Evolutionary conservation across 2,888 invertebrate species (phyloP).

Genomic region (Pyrrhosoma nymphula): DNA sequence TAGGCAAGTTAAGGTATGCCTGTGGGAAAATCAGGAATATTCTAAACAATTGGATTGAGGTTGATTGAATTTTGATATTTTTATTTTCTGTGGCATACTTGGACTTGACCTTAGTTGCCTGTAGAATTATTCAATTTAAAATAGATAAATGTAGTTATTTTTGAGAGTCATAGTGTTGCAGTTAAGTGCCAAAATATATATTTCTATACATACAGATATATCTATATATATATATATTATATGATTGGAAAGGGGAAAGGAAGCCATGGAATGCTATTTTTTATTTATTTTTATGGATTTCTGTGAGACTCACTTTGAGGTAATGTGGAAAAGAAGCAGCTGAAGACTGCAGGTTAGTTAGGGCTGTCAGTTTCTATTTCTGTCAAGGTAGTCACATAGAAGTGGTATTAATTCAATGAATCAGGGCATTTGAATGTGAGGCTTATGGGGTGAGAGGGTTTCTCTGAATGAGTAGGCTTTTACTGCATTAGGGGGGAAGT

Average conservation of each 20-base stretch:
- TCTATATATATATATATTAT: conserved; percentile 32
- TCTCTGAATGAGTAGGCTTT: conserved; percentile 29
- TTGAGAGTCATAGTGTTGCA: conserved; percentile 58
- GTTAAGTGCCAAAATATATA: conserved; percentile 54
- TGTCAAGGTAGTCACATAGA: conserved; percentile 52
- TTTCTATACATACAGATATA: conserved; percentile 36
- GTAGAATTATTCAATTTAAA: conserved; percentile 47
- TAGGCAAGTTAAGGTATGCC: conserved; percentile 66
- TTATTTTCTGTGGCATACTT: conserved; percentile 6
- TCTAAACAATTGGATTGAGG: background rate
- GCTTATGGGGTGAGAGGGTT: conserved; percentile 37
- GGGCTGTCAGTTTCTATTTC: conserved; percentile 35
- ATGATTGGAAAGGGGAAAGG: conserved; percentile 66
- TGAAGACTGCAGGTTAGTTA: conserved; percentile 50
- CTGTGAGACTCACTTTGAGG: conserved; percentile 64
- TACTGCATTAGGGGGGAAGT: conserved; percentile 42
- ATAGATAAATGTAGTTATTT: conserved; percentile 54
- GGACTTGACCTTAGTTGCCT: conserved; percentile 45
- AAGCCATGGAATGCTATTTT: conserved; percentile 65
- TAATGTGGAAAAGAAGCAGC: conserved; percentile 63
- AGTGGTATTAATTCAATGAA: background rate
- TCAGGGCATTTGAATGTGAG: conserved; percentile 56
- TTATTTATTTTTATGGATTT: conserved; percentile 56
- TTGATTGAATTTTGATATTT: background rate
- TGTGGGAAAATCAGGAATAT: conserved; percentile 5